Evolutionary conservation across 2,113 vertebrate species (phyloP).

Genomic region (Anhinga anhinga): DNA sequence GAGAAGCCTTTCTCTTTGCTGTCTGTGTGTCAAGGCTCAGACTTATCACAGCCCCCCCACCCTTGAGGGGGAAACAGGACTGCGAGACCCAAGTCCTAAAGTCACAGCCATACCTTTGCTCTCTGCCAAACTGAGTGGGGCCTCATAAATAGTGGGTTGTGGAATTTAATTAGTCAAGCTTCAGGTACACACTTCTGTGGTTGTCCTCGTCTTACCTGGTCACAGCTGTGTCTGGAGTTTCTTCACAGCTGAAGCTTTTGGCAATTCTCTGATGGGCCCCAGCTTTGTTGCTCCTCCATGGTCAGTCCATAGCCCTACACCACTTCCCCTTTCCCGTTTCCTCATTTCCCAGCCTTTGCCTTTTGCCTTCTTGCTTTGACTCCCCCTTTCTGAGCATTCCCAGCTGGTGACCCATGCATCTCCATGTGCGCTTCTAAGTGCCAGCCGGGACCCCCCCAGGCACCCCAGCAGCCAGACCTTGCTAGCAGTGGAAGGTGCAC

Average conservation of each 20-base stretch:
- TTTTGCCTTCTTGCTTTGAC: not conserved
- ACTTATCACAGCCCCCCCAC: not conserved
- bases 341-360: not conserved
- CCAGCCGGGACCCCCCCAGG: not conserved
- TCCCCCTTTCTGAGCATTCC: not conserved
- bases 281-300: not conserved
- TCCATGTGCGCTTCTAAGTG: not conserved
- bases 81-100: not conserved
- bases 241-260: not conserved
- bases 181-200: not conserved
- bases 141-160: not conserved
- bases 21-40: not conserved
- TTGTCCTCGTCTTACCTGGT: not conserved
- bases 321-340: not conserved
- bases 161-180: not conserved
- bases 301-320: not conserved
- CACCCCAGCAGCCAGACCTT: not conserved
- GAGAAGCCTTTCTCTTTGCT: not conserved
- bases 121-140: not conserved
- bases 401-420: accelerated
- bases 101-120: not conserved
- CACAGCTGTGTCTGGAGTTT: not conserved
- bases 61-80: no score
- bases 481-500: not conserved
- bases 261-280: not conserved